phyloP scores from a whole-genome alignment of 2,113 vertebrate genomes.

The Myotis lucifugus region DNA sequence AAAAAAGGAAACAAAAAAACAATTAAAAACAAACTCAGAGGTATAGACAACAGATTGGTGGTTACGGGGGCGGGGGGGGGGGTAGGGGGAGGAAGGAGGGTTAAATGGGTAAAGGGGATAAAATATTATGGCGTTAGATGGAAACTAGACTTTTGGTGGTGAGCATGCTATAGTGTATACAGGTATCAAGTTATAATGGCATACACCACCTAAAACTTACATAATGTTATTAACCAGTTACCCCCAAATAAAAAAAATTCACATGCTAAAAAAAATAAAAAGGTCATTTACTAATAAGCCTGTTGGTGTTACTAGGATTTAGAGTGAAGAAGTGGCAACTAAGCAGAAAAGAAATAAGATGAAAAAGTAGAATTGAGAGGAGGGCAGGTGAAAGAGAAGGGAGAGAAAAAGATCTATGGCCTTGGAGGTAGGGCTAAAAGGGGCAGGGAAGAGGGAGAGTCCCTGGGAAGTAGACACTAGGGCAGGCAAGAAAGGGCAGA shows the following conservation, averaged over 20 bases:
- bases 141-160: neutral
- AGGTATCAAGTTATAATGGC: neutral
- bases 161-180: too few species aligned
- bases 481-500: neutral
- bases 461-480: neutral
- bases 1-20: neutral
- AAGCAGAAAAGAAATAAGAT: neutral
- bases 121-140: neutral
- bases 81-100: neutral
- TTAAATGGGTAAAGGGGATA: neutral
- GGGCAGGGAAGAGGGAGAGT: neutral
- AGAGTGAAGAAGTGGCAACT: neutral
- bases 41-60: neutral
- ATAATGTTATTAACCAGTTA: neutral
- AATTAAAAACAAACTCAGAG: neutral
- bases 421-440: neutral
- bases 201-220: neutral
- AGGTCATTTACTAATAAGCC: neutral
- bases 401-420: neutral
- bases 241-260: neutral
- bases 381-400: neutral
- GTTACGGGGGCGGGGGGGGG: neutral
- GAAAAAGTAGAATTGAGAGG: neutral
- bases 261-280: neutral
- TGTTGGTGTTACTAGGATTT: neutral